These are phyloP conservation scores for Podarcis siculus DNA, from an alignment of 2,797 vertebrate genomes.

Conservation along the genomic window DNA sequence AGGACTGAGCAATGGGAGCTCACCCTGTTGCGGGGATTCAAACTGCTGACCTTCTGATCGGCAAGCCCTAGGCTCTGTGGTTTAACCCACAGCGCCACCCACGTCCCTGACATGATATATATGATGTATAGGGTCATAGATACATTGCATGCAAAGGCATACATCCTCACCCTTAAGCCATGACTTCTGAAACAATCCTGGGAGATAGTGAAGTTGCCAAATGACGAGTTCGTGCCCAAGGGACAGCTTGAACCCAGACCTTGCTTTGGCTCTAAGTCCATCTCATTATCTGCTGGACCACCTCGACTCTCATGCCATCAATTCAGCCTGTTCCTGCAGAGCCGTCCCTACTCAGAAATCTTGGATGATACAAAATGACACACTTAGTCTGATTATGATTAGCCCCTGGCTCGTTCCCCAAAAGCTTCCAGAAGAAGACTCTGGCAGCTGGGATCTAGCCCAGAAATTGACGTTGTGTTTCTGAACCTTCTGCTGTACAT, in stretches of 20 bases:
- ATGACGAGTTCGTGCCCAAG: not conserved
- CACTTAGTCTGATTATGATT: not conserved
- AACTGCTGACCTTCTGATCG: no score
- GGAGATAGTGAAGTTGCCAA: not conserved
- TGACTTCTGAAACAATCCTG: not conserved
- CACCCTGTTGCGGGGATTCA: no score
- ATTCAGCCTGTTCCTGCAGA: not conserved
- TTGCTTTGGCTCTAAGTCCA: not conserved
- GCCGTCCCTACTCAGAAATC: not conserved
- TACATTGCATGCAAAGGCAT: not conserved
- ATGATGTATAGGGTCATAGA: not conserved
- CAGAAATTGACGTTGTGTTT: slow-evolving; percentile 26
- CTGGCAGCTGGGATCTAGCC: slow-evolving; percentile 6
- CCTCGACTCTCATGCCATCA: not conserved
- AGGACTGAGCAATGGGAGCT: no score
- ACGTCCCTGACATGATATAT: no score
- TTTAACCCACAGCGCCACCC: no score
- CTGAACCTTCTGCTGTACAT: slow-evolving; percentile 45
- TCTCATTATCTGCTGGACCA: not conserved
- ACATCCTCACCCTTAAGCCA: not conserved
- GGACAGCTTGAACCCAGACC: not conserved
- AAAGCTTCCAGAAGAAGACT: slow-evolving; percentile 29
- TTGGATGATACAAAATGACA: not conserved
- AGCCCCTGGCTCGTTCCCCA: not conserved
- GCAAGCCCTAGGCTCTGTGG: no score